Conservation (phyloP, 1,140 invertebrate genomes). For the Agrilus planipennis region DNA sequence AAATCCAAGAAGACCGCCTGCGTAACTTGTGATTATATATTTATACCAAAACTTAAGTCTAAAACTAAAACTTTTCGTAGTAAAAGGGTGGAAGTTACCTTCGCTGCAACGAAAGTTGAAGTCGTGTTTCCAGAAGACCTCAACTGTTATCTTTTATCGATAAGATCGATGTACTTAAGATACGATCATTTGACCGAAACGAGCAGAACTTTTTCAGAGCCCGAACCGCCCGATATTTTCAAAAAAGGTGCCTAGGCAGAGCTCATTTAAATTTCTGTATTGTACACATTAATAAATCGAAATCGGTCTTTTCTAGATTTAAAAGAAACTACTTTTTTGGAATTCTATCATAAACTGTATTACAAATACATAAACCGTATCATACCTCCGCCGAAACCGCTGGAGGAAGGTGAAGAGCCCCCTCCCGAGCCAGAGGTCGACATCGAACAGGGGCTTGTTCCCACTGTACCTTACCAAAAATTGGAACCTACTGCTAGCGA, state of each 20-base stretch:
- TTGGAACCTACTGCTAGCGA: constrained; percentile 24
- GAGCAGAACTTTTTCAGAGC: constrained; percentile 32
- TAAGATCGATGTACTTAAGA: constrained; percentile 45
- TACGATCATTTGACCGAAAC: constrained; percentile 48
- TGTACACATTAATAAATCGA: not conserved
- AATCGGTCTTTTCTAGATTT: not conserved
- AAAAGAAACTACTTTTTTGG: not conserved
- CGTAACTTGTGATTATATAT: constrained; percentile 12
- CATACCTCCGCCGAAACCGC: not conserved
- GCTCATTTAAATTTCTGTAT: too few species aligned
- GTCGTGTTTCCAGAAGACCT: constrained; percentile 40
- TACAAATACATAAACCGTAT: constrained; percentile 3
- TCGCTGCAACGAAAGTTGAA: constrained; percentile 41
- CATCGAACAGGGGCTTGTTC: constrained; percentile 17
- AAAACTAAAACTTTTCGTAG: not conserved
- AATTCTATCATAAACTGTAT: constrained; percentile 4
- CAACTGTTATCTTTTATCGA: constrained; percentile 39
- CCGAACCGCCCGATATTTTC: constrained; percentile 20
- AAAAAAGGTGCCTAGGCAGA: constrained; percentile 6
- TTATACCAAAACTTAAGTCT: not conserved
- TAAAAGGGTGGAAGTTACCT: constrained; percentile 42
- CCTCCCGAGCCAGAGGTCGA: constrained; percentile 10
- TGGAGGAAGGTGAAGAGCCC: not conserved
- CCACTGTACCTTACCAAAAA: constrained; percentile 23
- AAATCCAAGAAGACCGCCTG: constrained; percentile 25